Percentiles rank a stretch among this genome's conserved stretches.
These are phyloP conservation scores for Urocolius indicus DNA, from an alignment of 2,113 vertebrate genomes.

Conservation along the genomic window DNA sequence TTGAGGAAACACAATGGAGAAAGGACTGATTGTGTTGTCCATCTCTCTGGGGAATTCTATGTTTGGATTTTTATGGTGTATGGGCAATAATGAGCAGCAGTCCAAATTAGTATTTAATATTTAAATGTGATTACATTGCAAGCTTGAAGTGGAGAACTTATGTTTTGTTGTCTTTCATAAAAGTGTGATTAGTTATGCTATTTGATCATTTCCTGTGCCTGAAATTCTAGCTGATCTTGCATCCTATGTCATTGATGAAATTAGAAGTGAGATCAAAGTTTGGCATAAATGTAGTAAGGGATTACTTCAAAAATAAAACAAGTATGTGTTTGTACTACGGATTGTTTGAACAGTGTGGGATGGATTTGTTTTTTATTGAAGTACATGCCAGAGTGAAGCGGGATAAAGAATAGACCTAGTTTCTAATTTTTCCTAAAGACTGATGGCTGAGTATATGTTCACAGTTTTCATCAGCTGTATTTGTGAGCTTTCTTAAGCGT, in stretches of 20 bases:
- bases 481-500: background rate
- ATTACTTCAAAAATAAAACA: background rate
- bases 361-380: background rate
- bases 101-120: background rate
- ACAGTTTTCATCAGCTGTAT: background rate
- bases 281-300: background rate
- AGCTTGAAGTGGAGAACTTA: background rate
- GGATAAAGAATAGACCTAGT: background rate
- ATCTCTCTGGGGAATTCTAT: background rate
- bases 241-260: background rate
- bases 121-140: background rate
- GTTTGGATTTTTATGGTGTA: background rate
- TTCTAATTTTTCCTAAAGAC: background rate
- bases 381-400: background rate
- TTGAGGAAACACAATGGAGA: background rate
- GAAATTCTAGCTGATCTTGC: constrained; percentile 40
- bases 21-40: background rate
- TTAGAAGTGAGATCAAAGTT: background rate
- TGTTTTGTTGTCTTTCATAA: constrained; percentile 15
- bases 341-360: background rate
- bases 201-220: constrained; percentile 17
- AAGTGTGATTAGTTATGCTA: constrained; percentile 32
- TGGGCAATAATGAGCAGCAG: background rate
- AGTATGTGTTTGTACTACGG: background rate
- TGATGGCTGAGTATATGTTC: background rate